Evolutionary conservation across 2,113 vertebrate genomes (phyloP).

Genomic region (Microtus oregoni): DNA sequence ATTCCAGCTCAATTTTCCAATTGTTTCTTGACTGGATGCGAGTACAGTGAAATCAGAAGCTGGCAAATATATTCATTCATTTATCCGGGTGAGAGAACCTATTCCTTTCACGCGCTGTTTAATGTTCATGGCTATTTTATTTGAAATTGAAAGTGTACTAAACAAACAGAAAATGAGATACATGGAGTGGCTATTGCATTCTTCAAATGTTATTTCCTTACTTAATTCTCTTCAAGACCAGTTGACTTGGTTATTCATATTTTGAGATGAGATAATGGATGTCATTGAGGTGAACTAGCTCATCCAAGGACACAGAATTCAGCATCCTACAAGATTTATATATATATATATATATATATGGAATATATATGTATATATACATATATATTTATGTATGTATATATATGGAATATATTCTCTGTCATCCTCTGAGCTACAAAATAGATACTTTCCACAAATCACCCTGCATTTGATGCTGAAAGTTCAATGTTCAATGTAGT

Average conservation of each 20-base stretch:
- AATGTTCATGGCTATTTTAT: background rate
- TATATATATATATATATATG: no score
- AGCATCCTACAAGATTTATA: background rate
- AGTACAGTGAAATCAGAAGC: background rate
- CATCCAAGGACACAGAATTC: background rate
- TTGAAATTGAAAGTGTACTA: background rate
- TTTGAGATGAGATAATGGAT: background rate
- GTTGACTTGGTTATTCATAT: background rate
- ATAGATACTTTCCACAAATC: background rate
- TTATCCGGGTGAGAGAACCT: background rate
- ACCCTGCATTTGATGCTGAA: background rate
- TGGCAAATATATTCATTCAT: slow-evolving; percentile 7
- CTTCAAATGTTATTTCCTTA: background rate
- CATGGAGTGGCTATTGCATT: background rate
- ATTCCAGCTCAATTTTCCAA: background rate
- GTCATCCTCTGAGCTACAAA: background rate
- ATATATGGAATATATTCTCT: no score
- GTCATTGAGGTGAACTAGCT: background rate
- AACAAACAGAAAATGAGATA: background rate
- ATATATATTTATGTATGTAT: no score
- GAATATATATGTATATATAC: no score
- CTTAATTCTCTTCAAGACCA: background rate
- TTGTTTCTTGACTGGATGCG: background rate
- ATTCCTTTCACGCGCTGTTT: background rate
- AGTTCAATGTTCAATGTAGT: background rate